These are phyloP conservation scores for Drosophila kambysellisi DNA, from an alignment of 2,888 invertebrate genomes.

Conservation along the genomic window DNA sequence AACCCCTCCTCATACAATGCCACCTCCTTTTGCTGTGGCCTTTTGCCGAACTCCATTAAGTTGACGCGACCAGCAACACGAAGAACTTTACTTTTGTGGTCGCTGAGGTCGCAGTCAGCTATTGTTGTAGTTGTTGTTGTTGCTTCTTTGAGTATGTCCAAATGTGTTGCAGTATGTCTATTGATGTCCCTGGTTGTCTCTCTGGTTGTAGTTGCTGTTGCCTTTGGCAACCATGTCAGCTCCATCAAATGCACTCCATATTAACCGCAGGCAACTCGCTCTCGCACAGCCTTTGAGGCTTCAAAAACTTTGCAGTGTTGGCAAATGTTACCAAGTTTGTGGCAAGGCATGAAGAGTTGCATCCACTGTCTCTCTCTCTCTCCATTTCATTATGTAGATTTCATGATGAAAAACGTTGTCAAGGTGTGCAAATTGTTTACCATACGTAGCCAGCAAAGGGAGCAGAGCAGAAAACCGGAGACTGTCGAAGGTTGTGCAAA, in stretches of 20 bases:
- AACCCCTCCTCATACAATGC: background rate
- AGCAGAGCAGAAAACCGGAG: background rate
- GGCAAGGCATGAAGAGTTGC: background rate
- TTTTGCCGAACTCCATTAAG: conserved; percentile 77
- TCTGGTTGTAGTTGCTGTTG: conserved; percentile 27
- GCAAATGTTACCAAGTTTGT: conserved; percentile 32
- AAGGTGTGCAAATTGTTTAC: conserved; percentile 32
- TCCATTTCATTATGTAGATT: conserved; percentile 39
- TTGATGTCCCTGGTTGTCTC: conserved; percentile 46
- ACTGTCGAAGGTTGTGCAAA: background rate
- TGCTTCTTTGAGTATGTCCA: conserved; percentile 49
- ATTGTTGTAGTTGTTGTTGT: conserved; percentile 25
- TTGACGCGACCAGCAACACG: conserved; percentile 73
- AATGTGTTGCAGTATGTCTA: conserved; percentile 50
- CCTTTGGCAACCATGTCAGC: conserved; percentile 47
- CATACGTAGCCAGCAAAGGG: conserved; percentile 16
- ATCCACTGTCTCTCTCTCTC: background rate
- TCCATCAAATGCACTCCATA: conserved; percentile 32
- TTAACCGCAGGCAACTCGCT: conserved; percentile 37
- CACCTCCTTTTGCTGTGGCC: conserved; percentile 37
- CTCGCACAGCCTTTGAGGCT: conserved; percentile 32
- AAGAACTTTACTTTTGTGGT: conserved; percentile 77
- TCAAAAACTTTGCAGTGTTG: conserved; percentile 33
- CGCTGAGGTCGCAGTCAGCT: conserved; percentile 42
- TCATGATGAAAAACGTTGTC: conserved; percentile 43